phyloP scores from a whole-genome alignment of 2,888 invertebrate species.

The Eucriotettix oculatus region DNA sequence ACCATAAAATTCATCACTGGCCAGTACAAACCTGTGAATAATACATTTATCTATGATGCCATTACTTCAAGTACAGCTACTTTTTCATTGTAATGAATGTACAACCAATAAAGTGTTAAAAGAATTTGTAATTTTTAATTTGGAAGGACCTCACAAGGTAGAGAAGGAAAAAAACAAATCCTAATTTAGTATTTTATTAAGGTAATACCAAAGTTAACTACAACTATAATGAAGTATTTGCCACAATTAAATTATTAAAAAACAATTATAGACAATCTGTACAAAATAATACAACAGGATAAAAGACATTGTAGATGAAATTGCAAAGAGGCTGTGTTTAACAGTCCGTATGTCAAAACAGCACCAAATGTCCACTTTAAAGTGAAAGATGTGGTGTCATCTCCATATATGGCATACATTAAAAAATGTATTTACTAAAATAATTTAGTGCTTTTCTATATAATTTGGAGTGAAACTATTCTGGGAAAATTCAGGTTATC shows the following conservation, averaged over 20 bases:
- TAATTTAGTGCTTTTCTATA: no score
- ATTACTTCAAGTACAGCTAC: conserved; percentile 72
- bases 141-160: not conserved
- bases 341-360: conserved; percentile 2
- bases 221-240: conserved; percentile 8
- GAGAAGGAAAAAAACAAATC: conserved; percentile 1
- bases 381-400: not conserved
- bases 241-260: conserved; percentile 12
- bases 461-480: no score
- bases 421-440: no score
- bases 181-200: conserved; percentile 9
- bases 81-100: conserved; percentile 46
- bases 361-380: conserved; percentile 3
- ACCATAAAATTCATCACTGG: conserved; percentile 86
- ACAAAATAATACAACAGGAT: conserved; percentile 6
- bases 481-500: not conserved
- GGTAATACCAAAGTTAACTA: conserved; percentile 10
- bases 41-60: conserved; percentile 90
- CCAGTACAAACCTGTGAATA: conserved; percentile 92
- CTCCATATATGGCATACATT: not conserved
- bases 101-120: not conserved
- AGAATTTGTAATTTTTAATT: not conserved
- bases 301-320: conserved; percentile 3
- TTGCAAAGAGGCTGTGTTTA: conserved; percentile 1
- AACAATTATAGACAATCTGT: conserved; percentile 9